Evolutionary conservation across 2,888 invertebrate genomes (phyloP).

Genomic region (Scaptomyza cyrtandrae): DNA sequence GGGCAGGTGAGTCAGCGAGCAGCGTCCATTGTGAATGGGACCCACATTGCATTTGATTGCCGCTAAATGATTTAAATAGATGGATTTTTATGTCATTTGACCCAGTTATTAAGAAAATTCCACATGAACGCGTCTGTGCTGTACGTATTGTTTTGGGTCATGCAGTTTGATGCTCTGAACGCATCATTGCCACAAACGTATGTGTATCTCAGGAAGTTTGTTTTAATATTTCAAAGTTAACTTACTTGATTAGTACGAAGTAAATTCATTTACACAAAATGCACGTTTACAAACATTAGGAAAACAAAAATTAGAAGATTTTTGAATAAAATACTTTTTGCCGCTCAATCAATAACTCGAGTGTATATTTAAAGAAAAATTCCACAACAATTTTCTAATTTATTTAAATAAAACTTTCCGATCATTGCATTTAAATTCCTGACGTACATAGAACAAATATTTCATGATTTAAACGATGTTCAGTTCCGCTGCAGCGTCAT

Average conservation of each 20-base stretch:
- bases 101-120: slow-evolving; percentile 58
- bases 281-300: too few relatives aligned
- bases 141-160: slow-evolving; percentile 7
- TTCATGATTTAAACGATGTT: slow-evolving; percentile 12
- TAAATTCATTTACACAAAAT: too few relatives aligned
- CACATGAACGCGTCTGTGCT: not conserved
- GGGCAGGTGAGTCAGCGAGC: slow-evolving; percentile 39
- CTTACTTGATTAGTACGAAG: too few relatives aligned
- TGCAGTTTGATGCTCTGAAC: not conserved
- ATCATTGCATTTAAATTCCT: not conserved
- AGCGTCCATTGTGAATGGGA: slow-evolving; percentile 17
- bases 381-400: not conserved
- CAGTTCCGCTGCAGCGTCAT: slow-evolving; percentile 38
- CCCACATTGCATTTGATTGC: slow-evolving; percentile 62
- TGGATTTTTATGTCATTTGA: slow-evolving; percentile 57
- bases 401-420: not conserved
- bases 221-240: too few relatives aligned
- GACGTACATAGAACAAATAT: not conserved
- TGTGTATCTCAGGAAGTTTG: too few relatives aligned
- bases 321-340: not conserved
- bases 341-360: too few relatives aligned
- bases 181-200: not conserved
- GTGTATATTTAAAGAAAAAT: not conserved
- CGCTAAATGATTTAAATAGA: slow-evolving; percentile 71
- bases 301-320: not conserved